A percentile compares a stretch with the other conserved stretches of the same genome.
phyloP scores from a whole-genome alignment of 2,888 invertebrate species.

The Drosophila colorata region DNA sequence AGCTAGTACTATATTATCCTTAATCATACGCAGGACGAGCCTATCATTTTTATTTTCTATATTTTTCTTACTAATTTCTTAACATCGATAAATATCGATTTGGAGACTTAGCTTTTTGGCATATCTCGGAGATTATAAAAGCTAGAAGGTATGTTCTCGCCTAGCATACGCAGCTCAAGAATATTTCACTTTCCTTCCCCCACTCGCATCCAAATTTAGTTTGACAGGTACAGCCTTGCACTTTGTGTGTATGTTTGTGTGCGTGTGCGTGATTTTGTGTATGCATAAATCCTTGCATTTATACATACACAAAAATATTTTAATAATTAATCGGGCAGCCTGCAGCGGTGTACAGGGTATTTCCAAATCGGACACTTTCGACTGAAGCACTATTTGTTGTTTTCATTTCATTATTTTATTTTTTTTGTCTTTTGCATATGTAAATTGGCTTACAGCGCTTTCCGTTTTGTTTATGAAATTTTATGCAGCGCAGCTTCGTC shows the following conservation, averaged over 20 bases:
- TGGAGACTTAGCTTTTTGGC: no score
- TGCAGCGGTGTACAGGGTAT: not conserved
- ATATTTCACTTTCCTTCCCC: not conserved
- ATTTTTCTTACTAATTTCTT: no score
- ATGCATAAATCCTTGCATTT: not conserved
- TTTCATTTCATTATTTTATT: not conserved
- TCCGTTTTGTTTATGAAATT: constrained; percentile 56
- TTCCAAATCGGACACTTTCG: not conserved
- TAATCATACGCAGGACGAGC: no score
- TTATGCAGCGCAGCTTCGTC: constrained; percentile 32
- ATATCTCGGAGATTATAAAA: no score
- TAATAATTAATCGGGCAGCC: not conserved
- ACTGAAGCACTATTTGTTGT: not conserved
- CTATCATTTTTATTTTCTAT: no score
- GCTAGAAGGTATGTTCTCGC: no score
- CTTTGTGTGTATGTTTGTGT: not conserved
- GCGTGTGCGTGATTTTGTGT: not conserved
- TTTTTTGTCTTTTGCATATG: constrained; percentile 22
- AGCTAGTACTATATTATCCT: no score
- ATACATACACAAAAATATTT: not conserved
- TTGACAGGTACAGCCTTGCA: not conserved
- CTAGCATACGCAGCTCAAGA: not conserved
- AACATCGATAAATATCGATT: no score
- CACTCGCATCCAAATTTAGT: no score
- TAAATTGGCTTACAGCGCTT: constrained; percentile 43